Evolutionary conservation across 1,140 invertebrate genomes (phyloP), one percentile per base, ranked within the genome.

Genomic region (Diorhabda carinulata): DNA sequence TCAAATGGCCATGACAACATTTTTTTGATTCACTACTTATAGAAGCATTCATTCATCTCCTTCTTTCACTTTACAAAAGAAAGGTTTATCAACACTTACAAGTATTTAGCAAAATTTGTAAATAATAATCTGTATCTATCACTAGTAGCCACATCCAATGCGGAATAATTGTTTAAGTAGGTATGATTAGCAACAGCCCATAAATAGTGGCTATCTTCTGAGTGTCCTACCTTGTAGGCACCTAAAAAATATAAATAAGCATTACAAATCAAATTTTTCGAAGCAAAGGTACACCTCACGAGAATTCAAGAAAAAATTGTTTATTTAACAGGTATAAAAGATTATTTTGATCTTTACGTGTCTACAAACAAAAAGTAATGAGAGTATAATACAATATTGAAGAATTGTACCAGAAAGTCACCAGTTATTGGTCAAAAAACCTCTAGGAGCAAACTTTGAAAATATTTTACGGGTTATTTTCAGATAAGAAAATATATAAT

Each of bases 81-180:
- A 25, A 25, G 25, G 25, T 25, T 25, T 52, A 8, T 52, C n/a
- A 52, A 52, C n/a, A 52, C 79, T 80, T 77, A 88, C 87, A 87
- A 85, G 66, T 84, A 87, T 82, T 88, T 88, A 42, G 86, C 87
- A 75, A 88, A 88, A 75, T 88, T 87, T 3, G 85, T 85, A 86
- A 86, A 88, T 80, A 88, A 79, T 71, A 82, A 83, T 2, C 86
- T 81, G 81, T 87, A 84, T 60, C 84, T 81, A 8, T 75, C 68
- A 25, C 68, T 67, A 10, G 67, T 56, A 41, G 25, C 42, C 0
- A 67, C 58, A 67, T 73, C 70, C 3, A 40, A 9, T 45, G 10
- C 47, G 10, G 66, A 43, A 67, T 43, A 68, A n/a, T n/a, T 42
- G 5, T 69, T 64, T 8, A 59, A 56, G 7, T 57, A 66, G 9